A percentile compares a stretch with the other conserved stretches of the same genome.
phyloP scores from a whole-genome alignment of 2,797 vertebrate genomes.

The Lacerta bilineata region DNA sequence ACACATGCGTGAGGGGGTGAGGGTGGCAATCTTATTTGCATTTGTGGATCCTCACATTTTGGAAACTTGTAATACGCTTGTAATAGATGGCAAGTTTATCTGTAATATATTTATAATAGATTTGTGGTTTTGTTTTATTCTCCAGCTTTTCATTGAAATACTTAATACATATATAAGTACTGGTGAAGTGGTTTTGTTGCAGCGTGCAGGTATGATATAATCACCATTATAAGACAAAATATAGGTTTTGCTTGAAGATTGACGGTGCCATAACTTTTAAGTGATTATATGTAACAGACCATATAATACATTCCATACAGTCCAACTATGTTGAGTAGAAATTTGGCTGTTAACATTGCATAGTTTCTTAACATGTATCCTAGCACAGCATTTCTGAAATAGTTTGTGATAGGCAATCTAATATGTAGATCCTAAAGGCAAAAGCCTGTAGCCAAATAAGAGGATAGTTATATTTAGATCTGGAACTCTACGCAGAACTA shows the following conservation, averaged over 20 bases:
- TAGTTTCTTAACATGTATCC: neutral
- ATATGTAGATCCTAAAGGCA: neutral
- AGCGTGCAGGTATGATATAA: slow-evolving; percentile 87
- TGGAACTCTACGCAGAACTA: neutral
- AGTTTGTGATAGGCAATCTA: neutral
- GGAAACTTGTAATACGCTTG: neutral
- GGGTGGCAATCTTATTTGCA: neutral
- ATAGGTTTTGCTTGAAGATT: neutral
- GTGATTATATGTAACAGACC: neutral
- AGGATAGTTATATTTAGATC: neutral
- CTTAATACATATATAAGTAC: slow-evolving; percentile 83
- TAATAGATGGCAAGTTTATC: too few species aligned
- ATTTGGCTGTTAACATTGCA: neutral
- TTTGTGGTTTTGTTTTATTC: slow-evolving; percentile 50
- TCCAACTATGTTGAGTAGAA: neutral
- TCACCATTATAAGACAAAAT: slow-evolving; percentile 23
- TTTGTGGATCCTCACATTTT: slow-evolving; percentile 18
- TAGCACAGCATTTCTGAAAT: neutral
- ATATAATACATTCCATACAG: neutral
- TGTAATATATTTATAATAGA: neutral
- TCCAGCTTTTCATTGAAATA: slow-evolving; percentile 88
- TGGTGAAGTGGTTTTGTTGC: slow-evolving; percentile 81
- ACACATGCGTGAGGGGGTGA: neutral
- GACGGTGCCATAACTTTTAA: neutral
- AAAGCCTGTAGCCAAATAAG: neutral